Evolutionary conservation across 2,888 invertebrate genomes (phyloP), one percentile per base, ranked within the genome.

Genomic region (Metalampra italica): DNA sequence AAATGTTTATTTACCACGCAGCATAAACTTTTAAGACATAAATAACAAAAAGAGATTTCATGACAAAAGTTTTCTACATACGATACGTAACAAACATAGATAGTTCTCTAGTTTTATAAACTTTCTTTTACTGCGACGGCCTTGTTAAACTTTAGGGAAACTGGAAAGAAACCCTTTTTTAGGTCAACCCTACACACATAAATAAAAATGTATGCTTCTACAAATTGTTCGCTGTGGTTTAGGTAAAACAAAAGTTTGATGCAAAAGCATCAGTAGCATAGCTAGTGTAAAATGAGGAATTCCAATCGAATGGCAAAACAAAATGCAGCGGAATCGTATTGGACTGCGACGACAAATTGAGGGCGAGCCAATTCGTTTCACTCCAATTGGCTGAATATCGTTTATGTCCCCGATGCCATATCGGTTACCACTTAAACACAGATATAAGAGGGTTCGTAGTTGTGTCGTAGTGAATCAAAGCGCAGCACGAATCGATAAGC

Each of bases 351-450:
- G 70, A 75, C 80, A 80, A 84, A 86, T 81, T 75, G 88, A 86
- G 88, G 82, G 84, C 86, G 82, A 83, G 78, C 79, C 87, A 85
- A 87, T 88, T 86, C 85, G 87, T 86, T 87, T 82, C 87, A 86
- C 81, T 86, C 86, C 85, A 85, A 87, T 87, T 87, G 86, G 80
- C 77, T 74, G 82, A 78, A 76, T 84, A 85, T 83, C 86, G 82
- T 82, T 82, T 82, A 81, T 82, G 79, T 81, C 69, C 76, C 75
- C 76, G 80, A 76, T 79, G 76, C 71, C 73, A 75, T 78, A 75
- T 73, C 73, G 62, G 63, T 46, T 51, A 45, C 66, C 64, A 70
- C 50, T 61, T 61, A 67, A 66, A 68, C 64, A 57, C 64, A 57
- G 64, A 64, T 73, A 72, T 66, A 64, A 66, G 62, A 60, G 41